Base-by-base conservation (phyloP, 2,797 vertebrate species). In the Hybognathus amarus region DNA sequence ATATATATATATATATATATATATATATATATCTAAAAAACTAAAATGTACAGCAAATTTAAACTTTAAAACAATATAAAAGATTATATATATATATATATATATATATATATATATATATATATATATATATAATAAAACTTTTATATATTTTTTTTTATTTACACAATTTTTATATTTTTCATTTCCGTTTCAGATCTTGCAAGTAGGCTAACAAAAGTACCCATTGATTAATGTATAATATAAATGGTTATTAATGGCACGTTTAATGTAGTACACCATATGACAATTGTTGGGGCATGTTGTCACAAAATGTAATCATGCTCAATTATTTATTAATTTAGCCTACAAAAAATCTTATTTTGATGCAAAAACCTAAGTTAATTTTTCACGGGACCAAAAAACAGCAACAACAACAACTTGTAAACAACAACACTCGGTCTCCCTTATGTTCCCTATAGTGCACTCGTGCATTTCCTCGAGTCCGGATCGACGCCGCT, bases 401-500 rank as follows among this genome's bases (percentile, higher is more conserved):
- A 20, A 10, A 36, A 20, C 38, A 30, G 15, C 17, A 70, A n/a
- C 6, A 33, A 52, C 12, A 45, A 45, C 12, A 45, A 45, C 45
- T 45, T 15, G 45, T 45, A 45, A 42, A 12, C 11, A 45, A 45
- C 42, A 47, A 6, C 2, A 1, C 12, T 6, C 4, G 54, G n/a
- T 38, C 52, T 20, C 56, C 56, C 24, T 40, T 18, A 30, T 7
- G 18, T 15, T 56, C 50, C 5, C 20, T 36, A 8, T 4, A 36
- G 50, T 30, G 67, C 67, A 59, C 54, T 63, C 47, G 54, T 15
- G 63, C 52, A 47, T 61, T 61, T 59, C 54, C 69, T 64, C 24
- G 30, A 54, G 59, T 63, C 56, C 27, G 78, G 54, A 74, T 9
- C 61, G 22, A 27, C 77, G 73, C 85, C 68, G 78, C 78, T 75